Percentiles rank a stretch among this genome's conserved stretches.
These are phyloP conservation scores for Pissodes strobi DNA, from an alignment of 1,140 invertebrate species.

Conservation along the genomic window DNA sequence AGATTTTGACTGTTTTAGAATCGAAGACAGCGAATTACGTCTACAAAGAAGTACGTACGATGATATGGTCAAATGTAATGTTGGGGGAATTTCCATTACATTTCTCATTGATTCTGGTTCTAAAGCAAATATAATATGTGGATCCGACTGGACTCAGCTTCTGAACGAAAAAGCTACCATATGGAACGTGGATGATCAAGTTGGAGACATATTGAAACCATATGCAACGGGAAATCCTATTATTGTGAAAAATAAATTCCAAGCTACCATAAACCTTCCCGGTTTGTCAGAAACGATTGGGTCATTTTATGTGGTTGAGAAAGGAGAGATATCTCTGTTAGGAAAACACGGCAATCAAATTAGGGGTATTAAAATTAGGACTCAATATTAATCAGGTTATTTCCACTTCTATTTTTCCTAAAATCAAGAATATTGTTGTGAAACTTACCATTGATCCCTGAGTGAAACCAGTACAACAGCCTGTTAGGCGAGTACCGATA, in stretches of 20 bases:
- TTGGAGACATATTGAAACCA: neutral
- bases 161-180: neutral
- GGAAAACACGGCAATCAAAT: slow-evolving; percentile 22
- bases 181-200: slow-evolving; percentile 2
- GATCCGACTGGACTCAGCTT: neutral
- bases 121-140: slow-evolving; percentile 22
- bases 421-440: slow-evolving; percentile 7
- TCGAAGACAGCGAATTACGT: too few relatives aligned
- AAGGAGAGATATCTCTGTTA: slow-evolving; percentile 23
- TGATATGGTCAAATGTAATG: slow-evolving; percentile 36
- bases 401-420: too few relatives aligned
- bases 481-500: neutral
- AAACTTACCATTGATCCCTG: neutral
- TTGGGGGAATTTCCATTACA: slow-evolving; percentile 52
- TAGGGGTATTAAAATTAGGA: slow-evolving; percentile 25
- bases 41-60: neutral
- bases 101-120: slow-evolving; percentile 51
- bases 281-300: slow-evolving; percentile 2
- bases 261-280: neutral
- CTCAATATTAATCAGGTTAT: neutral
- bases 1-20: slow-evolving; percentile 8
- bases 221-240: slow-evolving; percentile 1
- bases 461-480: neutral
- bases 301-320: slow-evolving; percentile 22
- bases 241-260: slow-evolving; percentile 1